Percentiles rank a stretch among this genome's conserved stretches.
Conservation (phyloP, 2,888 invertebrate species). For the Matsumyia berberina region DNA sequence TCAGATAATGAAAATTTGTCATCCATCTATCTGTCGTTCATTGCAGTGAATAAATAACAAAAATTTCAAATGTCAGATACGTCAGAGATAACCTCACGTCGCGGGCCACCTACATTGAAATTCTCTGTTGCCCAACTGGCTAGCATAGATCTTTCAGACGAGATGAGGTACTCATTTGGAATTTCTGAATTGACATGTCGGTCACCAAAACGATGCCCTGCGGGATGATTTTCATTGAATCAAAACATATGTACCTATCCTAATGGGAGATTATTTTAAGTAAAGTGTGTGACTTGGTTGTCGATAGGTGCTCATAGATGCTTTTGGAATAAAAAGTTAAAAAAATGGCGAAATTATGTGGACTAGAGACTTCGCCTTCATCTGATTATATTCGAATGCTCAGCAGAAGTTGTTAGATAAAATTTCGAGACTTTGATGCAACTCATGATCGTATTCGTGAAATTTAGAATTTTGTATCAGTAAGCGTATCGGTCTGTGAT, state of each 20-base stretch:
- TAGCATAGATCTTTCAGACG: slow-evolving; percentile 12
- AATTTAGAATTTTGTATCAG: no score
- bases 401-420: no score
- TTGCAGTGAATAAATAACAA: slow-evolving; percentile 28
- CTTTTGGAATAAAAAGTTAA: no score
- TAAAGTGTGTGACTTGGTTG: no score
- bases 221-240: slow-evolving; percentile 41
- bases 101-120: neutral
- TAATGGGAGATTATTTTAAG: neutral
- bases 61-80: slow-evolving; percentile 57
- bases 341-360: no score
- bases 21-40: slow-evolving; percentile 11
- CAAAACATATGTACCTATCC: neutral
- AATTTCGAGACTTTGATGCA: no score
- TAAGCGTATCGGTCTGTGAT: no score
- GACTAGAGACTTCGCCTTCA: no score
- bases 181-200: slow-evolving; percentile 34
- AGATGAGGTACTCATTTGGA: slow-evolving; percentile 18
- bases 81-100: slow-evolving; percentile 11
- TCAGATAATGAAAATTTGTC: slow-evolving; percentile 42
- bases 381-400: no score
- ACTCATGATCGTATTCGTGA: no score
- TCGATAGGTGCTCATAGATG: no score
- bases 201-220: slow-evolving; percentile 37
- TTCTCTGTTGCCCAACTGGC: neutral